Evolutionary conservation across 2,797 vertebrate genomes (phyloP).

Genomic region (Spondyliosoma cantharus): DNA sequence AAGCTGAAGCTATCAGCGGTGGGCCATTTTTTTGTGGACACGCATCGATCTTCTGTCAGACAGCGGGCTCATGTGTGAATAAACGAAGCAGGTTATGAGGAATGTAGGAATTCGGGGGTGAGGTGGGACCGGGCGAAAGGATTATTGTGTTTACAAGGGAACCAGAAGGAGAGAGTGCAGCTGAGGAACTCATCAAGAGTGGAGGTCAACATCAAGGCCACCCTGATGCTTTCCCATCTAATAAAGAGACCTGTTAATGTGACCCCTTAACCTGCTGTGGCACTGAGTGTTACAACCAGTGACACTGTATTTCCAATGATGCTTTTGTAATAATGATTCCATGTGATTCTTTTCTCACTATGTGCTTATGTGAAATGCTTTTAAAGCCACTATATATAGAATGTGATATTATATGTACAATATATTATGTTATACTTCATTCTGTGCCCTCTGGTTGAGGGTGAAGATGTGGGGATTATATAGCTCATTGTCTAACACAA

Average conservation of each 20-base stretch:
- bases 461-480: neutral
- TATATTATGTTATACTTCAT: conserved; percentile 5
- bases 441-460: neutral
- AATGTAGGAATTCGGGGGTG: neutral
- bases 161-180: neutral
- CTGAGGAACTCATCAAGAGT: conserved; percentile 24
- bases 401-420: neutral
- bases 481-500: neutral
- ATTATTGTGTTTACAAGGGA: conserved; percentile 33
- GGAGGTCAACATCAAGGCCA: conserved; percentile 20
- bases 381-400: conserved; percentile 35
- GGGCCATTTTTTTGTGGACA: conserved; percentile 1
- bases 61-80: neutral
- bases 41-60: conserved; percentile 22
- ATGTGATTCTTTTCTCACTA: conserved; percentile 17
- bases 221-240: conserved; percentile 1
- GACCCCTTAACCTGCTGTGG: conserved; percentile 6
- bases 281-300: conserved; percentile 7
- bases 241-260: conserved; percentile 20
- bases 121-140: neutral
- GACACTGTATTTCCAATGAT: conserved; percentile 39
- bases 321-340: conserved; percentile 27
- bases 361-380: conserved; percentile 21
- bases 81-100: neutral
- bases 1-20: neutral